Evolutionary conservation across 92 coral and sea anemone genomes (phyloP), one percentile per base, ranked within the genome.

Genomic region (Epizoanthus fatuus): DNA sequence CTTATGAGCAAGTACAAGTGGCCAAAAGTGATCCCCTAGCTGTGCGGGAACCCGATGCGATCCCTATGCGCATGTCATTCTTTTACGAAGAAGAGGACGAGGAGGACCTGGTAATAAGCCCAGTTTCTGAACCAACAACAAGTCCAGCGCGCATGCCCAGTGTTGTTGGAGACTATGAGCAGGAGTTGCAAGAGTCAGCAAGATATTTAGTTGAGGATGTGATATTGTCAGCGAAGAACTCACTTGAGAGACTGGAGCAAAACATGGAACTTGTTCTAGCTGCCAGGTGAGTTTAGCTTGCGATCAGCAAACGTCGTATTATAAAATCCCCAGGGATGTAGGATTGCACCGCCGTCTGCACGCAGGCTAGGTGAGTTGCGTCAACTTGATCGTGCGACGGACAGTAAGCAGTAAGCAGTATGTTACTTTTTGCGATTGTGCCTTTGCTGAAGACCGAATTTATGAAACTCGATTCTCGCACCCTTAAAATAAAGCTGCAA

Each of bases 191-290:
- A 17, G 81, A 84, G 0, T 86, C 92, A 9, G 94, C 94, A 0
- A 76, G 84, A 70, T 80, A 62, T 15, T 74, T 94, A 14, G 93
- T 90, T 8, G 70, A 51, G 37, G 85, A 86, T 29, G 93, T 89
- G 1, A 75, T 90, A 49, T 66, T 83, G 22, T 80, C 84, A 9
- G 93, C 93, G n/a, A 86, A 86, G 69, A 68, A 86, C 39, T 90
- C 93, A 2, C 81, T 90, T 14, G 65, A 86, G 37, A 44, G 85
- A n/a, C 42, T 72, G 25, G 59, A 72, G 37, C 85, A 86, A 25
- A 54, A 74, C 54, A 70, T 35, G 16, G 83, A 57, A 35, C 65
- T 35, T 49, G 90, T 76, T 4, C 15, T 84, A 62, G 58, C 66
- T 13, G 79, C 49, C 22, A 80, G 86, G 75, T 77, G 51, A 57